A percentile compares a stretch with the other conserved stretches of the same genome.
Conservation (phyloP, 1,140 invertebrate species). For the Tenebrio molitor region DNA sequence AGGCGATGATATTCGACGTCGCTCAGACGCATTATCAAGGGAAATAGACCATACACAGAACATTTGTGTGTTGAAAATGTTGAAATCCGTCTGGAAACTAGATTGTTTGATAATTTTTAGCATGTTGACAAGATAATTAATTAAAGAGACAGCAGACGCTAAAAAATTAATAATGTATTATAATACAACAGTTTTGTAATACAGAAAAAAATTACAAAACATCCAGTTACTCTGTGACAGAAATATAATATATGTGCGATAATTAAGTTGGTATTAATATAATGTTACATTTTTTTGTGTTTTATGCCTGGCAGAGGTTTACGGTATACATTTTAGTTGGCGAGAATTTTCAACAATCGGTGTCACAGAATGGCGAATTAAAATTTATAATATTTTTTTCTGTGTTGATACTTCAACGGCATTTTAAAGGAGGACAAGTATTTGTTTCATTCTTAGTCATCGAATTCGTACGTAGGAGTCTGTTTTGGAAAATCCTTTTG, state of each 20-base stretch:
- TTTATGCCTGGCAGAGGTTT: slow-evolving; percentile 8
- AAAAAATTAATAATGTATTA: background rate
- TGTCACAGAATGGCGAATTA: slow-evolving; percentile 24
- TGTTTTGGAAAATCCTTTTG: slow-evolving; percentile 35
- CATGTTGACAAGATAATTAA: too few species aligned
- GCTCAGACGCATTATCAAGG: slow-evolving; percentile 6
- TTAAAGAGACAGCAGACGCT: background rate
- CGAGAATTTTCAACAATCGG: slow-evolving; percentile 21
- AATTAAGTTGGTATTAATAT: background rate
- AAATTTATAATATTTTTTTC: slow-evolving; percentile 19
- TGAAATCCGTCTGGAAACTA: slow-evolving; percentile 10
- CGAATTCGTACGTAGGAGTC: background rate
- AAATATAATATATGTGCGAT: too few species aligned
- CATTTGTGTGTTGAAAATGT: background rate
- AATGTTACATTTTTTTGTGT: slow-evolving; percentile 26
- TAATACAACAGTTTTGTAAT: too few species aligned
- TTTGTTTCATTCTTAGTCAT: slow-evolving; percentile 30
- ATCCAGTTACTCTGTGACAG: too few species aligned
- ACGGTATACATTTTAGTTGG: slow-evolving; percentile 2
- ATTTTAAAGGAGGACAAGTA: slow-evolving; percentile 25
- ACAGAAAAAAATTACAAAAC: too few species aligned
- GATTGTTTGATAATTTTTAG: background rate
- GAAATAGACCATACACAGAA: slow-evolving; percentile 37
- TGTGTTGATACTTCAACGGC: background rate
- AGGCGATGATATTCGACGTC: slow-evolving; percentile 7